These are phyloP conservation scores for Pungitius pungitius DNA, from an alignment of 2,113 vertebrate species.

Conservation along the genomic window DNA sequence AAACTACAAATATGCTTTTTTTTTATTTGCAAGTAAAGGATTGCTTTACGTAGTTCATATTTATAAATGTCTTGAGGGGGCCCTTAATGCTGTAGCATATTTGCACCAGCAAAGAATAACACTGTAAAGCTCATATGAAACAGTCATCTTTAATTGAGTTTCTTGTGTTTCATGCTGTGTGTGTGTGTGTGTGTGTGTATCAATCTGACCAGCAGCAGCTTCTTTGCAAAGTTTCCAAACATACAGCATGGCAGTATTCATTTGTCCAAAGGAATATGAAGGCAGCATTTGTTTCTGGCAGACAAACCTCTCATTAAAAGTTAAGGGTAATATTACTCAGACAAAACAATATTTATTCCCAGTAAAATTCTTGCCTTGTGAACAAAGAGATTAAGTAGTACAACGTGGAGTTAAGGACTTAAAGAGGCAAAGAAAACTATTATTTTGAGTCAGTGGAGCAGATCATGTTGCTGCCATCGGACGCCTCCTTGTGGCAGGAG, in stretches of 20 bases:
- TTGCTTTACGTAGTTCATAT: not conserved
- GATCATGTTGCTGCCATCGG: not conserved
- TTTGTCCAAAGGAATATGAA: slow-evolving; percentile 12
- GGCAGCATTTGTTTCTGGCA: slow-evolving; percentile 19
- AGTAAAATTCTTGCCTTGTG: not conserved
- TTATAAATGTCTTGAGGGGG: not conserved
- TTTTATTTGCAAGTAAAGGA: not conserved
- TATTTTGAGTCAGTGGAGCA: not conserved
- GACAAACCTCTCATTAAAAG: not conserved
- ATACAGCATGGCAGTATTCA: not conserved
- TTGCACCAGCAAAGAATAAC: not conserved
- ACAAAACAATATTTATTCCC: not conserved
- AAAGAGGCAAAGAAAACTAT: slow-evolving; percentile 9
- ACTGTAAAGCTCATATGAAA: not conserved
- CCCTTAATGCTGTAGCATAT: not conserved
- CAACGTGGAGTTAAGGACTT: not conserved
- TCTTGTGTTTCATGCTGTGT: slow-evolving; percentile 3
- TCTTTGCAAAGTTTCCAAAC: slow-evolving; percentile 25
- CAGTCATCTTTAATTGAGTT: not conserved
- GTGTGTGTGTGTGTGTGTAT: no score
- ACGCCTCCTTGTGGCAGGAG: slow-evolving; percentile 53
- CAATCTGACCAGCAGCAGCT: slow-evolving; percentile 22
- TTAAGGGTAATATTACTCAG: not conserved
- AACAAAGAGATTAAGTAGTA: slow-evolving; percentile 1
- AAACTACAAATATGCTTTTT: not conserved